Conservation (phyloP, 2,888 invertebrate genomes). For the Xestia sexstrigata region DNA sequence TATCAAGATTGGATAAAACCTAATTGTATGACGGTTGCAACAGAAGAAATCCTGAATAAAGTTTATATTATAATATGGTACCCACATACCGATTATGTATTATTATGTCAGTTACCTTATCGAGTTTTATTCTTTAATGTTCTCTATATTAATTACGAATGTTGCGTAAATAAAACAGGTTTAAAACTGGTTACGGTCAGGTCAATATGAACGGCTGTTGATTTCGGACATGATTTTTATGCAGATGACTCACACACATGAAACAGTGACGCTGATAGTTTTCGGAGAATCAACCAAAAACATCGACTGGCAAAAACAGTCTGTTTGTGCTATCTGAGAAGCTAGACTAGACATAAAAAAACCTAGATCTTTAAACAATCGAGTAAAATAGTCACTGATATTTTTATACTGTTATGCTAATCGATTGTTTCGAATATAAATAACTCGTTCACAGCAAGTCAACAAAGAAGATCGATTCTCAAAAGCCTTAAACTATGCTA, state of each 20-base stretch:
- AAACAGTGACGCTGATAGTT: neutral
- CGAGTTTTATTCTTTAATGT: slow-evolving; percentile 12
- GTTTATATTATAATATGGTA: neutral
- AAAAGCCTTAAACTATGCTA: neutral
- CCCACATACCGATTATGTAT: neutral
- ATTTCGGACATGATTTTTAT: slow-evolving; percentile 6
- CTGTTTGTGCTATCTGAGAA: neutral
- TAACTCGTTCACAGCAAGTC: neutral
- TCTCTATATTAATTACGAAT: slow-evolving; percentile 2
- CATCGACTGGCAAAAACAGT: neutral
- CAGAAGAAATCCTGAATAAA: neutral
- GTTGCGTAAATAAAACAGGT: slow-evolving; percentile 39
- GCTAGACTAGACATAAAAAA: neutral
- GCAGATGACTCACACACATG: slow-evolving; percentile 24
- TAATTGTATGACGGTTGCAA: neutral
- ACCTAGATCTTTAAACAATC: neutral
- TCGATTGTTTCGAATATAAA: neutral
- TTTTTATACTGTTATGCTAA: slow-evolving; percentile 6
- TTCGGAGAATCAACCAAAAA: neutral
- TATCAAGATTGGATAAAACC: neutral
- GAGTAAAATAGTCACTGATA: neutral
- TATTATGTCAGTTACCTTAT: slow-evolving; percentile 18
- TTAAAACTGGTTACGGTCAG: slow-evolving; percentile 50
- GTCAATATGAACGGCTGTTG: slow-evolving; percentile 8
- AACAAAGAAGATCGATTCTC: neutral